Percentiles rank a stretch among this genome's conserved stretches.
phyloP scores from a whole-genome alignment of 2,113 vertebrate genomes.

The Lagenorhynchus albirostris region DNA sequence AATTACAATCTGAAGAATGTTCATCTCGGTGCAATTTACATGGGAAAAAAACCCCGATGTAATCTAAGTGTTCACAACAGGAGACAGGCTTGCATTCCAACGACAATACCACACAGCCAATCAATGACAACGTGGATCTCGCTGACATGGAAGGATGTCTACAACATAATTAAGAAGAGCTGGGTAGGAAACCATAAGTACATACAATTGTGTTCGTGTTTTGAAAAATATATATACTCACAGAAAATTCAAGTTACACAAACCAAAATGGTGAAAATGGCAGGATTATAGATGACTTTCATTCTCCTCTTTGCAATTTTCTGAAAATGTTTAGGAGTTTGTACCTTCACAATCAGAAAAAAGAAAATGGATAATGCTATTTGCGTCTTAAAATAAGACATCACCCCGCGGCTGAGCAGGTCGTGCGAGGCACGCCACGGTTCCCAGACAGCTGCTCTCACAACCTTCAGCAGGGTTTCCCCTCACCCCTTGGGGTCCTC shows the following conservation, averaged over 20 bases:
- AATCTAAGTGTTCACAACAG: background rate
- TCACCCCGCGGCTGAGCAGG: background rate
- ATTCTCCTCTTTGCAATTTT: background rate
- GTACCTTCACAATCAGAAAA: background rate
- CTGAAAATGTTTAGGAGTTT: background rate
- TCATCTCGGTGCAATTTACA: background rate
- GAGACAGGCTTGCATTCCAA: background rate
- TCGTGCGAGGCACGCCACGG: fast-evolving
- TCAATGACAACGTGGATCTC: background rate
- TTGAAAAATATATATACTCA: background rate
- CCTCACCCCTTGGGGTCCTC: background rate
- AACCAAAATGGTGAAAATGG: background rate
- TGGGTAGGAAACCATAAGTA: background rate
- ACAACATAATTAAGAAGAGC: background rate
- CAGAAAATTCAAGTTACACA: background rate
- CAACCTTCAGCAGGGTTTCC: fast-evolving
- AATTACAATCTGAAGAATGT: background rate
- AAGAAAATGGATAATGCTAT: background rate
- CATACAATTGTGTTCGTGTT: background rate
- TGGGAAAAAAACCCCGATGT: background rate
- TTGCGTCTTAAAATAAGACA: background rate
- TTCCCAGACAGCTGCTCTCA: background rate
- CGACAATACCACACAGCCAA: fast-evolving
- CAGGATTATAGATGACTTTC: background rate
- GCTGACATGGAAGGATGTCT: background rate